Evolutionary conservation across 2,797 vertebrate genomes (phyloP).

Genomic region (Acanthurus leucopareius): DNA sequence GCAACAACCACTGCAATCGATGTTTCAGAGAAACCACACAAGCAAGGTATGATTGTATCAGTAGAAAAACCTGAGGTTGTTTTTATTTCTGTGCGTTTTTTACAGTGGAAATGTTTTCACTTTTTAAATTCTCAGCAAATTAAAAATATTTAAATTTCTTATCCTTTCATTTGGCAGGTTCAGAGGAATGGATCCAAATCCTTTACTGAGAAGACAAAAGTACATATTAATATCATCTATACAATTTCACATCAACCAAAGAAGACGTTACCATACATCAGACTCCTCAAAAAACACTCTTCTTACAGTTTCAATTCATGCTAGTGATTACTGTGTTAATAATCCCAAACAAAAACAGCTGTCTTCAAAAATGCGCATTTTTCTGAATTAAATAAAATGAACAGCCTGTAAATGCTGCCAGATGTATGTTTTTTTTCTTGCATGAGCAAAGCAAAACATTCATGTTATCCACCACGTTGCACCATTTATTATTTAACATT

Average conservation of each 20-base stretch:
- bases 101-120: slow-evolving; percentile 54
- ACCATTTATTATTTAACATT: slow-evolving; percentile 60
- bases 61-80: slow-evolving; percentile 80
- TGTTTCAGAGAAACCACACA: slow-evolving; percentile 66
- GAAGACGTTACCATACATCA: slow-evolving; percentile 59
- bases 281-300: slow-evolving; percentile 63
- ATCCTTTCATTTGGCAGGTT: slow-evolving; percentile 77
- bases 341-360: slow-evolving; percentile 48
- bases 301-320: slow-evolving; percentile 55
- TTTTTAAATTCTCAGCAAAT: slow-evolving; percentile 37
- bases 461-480: slow-evolving; percentile 58
- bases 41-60: slow-evolving; percentile 73
- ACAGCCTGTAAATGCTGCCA: slow-evolving; percentile 60
- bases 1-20: slow-evolving; percentile 60
- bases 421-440: slow-evolving; percentile 42
- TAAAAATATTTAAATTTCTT: slow-evolving; percentile 50
- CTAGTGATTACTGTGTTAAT: slow-evolving; percentile 49
- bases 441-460: slow-evolving; percentile 66
- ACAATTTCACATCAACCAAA: slow-evolving; percentile 80
- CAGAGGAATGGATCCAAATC: slow-evolving; percentile 80
- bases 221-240: slow-evolving; percentile 64
- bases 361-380: slow-evolving; percentile 63
- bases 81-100: slow-evolving; percentile 68
- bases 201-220: slow-evolving; percentile 73
- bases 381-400: slow-evolving; percentile 65